Conservation (phyloP, 2,888 invertebrate genomes). For the Merodon equestris region DNA sequence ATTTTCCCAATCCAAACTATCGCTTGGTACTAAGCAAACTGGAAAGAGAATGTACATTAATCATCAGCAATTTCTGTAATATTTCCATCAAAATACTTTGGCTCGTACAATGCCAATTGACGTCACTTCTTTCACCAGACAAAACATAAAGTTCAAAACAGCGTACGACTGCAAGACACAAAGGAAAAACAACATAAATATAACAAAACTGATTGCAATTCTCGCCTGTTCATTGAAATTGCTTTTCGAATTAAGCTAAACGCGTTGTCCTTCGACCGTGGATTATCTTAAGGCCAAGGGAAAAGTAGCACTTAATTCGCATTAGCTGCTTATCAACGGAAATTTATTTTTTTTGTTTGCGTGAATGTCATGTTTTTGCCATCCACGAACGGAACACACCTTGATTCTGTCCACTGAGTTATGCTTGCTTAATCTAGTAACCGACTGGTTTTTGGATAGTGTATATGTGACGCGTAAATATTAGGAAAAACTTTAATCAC, state of each 20-base stretch:
- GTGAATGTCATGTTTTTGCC: not conserved
- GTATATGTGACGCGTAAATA: too few relatives aligned
- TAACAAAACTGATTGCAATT: not conserved
- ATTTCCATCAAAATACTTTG: not conserved
- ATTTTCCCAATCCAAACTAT: slow-evolving; percentile 25
- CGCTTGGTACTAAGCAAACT: slow-evolving; percentile 5
- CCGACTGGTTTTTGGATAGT: too few relatives aligned
- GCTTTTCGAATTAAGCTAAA: not conserved
- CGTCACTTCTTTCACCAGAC: slow-evolving; percentile 48
- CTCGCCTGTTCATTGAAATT: too few relatives aligned
- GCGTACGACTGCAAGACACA: slow-evolving; percentile 3
- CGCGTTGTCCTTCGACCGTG: not conserved
- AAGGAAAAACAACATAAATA: not conserved
- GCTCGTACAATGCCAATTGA: slow-evolving; percentile 25
- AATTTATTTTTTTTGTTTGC: slow-evolving; percentile 6
- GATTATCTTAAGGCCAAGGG: not conserved
- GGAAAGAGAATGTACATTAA: slow-evolving; percentile 13
- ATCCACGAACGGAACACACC: slow-evolving; percentile 40
- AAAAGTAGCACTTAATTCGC: slow-evolving; percentile 24
- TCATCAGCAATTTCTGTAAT: slow-evolving; percentile 1
- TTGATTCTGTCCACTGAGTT: slow-evolving; percentile 32
- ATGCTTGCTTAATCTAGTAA: not conserved
- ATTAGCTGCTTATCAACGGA: slow-evolving; percentile 27
- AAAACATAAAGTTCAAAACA: slow-evolving; percentile 9
- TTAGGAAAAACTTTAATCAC: too few relatives aligned